Percentiles rank a stretch among this genome's conserved stretches.
Evolutionary conservation across 2,113 vertebrate genomes (phyloP).

Genomic region (Cathartes aura): DNA sequence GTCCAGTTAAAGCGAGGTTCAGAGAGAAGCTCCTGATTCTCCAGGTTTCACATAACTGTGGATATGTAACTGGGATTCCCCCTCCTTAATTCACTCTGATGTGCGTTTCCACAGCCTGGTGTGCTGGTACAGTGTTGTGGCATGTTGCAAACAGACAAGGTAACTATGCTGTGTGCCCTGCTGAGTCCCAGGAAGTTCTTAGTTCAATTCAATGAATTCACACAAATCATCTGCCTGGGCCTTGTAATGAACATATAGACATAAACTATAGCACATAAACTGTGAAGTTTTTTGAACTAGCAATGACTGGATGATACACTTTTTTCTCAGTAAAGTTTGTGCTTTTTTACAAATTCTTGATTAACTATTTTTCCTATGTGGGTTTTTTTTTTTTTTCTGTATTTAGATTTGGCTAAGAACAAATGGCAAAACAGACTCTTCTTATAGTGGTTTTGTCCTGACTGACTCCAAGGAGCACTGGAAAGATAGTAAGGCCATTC

Average conservation of each 20-base stretch:
- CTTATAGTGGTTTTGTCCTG: background rate
- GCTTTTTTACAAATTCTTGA: background rate
- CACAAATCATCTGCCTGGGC: background rate
- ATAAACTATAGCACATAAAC: background rate
- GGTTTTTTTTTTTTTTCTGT: background rate
- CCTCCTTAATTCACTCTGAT: background rate
- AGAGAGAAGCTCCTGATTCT: background rate
- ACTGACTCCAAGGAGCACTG: background rate
- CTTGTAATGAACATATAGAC: background rate
- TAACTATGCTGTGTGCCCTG: too few relatives aligned
- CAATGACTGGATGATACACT: rapidly evolving
- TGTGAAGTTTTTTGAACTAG: background rate
- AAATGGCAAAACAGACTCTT: background rate
- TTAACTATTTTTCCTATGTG: background rate
- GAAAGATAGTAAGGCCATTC: background rate
- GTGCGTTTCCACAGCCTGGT: background rate
- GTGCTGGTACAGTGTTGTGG: background rate
- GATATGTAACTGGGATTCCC: background rate
- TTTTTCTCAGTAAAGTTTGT: background rate
- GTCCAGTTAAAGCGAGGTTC: background rate
- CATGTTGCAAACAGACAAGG: background rate
- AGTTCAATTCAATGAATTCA: background rate
- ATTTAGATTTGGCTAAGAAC: background rate
- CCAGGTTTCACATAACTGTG: background rate
- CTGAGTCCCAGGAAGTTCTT: background rate